These are phyloP conservation scores for Hiodon alosoides DNA, from an alignment of 2,113 vertebrate species.

Conservation along the genomic window DNA sequence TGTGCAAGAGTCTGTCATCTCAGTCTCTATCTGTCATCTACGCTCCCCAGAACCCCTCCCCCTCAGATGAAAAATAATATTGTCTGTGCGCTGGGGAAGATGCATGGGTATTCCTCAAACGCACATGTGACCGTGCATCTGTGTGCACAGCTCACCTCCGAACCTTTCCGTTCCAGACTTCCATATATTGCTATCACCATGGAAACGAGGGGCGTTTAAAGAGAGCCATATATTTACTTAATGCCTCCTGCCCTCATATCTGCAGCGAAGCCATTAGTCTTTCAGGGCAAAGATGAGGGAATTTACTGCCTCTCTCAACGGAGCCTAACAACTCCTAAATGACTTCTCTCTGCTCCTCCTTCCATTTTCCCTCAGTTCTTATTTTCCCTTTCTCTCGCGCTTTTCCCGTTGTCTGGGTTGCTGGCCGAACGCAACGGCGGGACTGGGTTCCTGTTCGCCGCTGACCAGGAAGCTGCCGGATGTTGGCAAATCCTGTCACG, in stretches of 20 bases:
- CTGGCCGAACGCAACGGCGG: background rate
- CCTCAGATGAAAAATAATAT: slow-evolving; percentile 15
- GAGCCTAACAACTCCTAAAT: slow-evolving; percentile 42
- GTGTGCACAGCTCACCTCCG: slow-evolving; percentile 1
- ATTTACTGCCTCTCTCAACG: slow-evolving; percentile 38
- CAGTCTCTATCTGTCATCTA: slow-evolving; percentile 5
- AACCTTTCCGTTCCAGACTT: slow-evolving; percentile 26
- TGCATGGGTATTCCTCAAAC: slow-evolving; percentile 24
- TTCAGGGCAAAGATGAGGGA: slow-evolving; percentile 36
- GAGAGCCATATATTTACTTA: slow-evolving; percentile 53
- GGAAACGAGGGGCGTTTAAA: slow-evolving; percentile 43
- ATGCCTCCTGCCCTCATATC: slow-evolving; percentile 46
- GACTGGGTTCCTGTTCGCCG: slow-evolving; percentile 6
- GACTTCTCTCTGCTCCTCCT: slow-evolving; percentile 29
- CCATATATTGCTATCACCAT: slow-evolving; percentile 37
- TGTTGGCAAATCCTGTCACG: slow-evolving; percentile 15
- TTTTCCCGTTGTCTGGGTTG: background rate
- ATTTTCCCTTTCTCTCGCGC: background rate
- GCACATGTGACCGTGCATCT: slow-evolving; percentile 7
- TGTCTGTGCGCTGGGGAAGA: slow-evolving; percentile 20
- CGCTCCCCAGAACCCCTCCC: slow-evolving; percentile 23
- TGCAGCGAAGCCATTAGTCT: slow-evolving; percentile 41
- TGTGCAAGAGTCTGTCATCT: background rate
- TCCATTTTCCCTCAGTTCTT: slow-evolving; percentile 16
- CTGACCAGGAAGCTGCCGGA: background rate